Percentiles rank a stretch among this genome's conserved stretches.
These are phyloP conservation scores for Poecilia latipinna DNA, from an alignment of 2,113 vertebrate genomes.

Conservation along the genomic window DNA sequence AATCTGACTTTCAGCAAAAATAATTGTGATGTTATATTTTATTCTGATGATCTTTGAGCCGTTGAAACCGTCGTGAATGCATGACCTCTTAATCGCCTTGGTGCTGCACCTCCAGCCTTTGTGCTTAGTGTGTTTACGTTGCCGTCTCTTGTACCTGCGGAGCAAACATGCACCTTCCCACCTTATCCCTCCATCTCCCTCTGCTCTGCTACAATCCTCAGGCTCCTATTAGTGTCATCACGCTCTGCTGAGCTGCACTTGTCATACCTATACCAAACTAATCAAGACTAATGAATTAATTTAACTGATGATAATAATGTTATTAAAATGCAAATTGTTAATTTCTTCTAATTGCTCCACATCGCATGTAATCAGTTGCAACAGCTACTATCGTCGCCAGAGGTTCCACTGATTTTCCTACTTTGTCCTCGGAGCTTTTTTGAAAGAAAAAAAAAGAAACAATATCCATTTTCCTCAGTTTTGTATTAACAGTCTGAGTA, in stretches of 20 bases:
- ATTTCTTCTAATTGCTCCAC: slow-evolving; percentile 91
- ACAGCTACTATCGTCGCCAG: slow-evolving; percentile 67
- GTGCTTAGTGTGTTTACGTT: not conserved
- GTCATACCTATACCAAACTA: slow-evolving; percentile 84
- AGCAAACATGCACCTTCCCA: not conserved
- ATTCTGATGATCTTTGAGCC: not conserved
- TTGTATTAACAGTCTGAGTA: slow-evolving; percentile 5
- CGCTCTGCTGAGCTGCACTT: slow-evolving; percentile 80
- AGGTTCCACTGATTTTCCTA: slow-evolving; percentile 19
- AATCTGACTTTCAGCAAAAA: not conserved
- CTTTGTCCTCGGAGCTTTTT: not conserved
- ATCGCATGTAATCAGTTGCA: slow-evolving; percentile 90
- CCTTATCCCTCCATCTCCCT: slow-evolving; percentile 27
- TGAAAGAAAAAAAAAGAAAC: not conserved
- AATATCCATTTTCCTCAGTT: slow-evolving; percentile 10
- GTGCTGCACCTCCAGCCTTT: not conserved
- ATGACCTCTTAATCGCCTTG: not conserved
- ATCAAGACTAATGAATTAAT: slow-evolving; percentile 97
- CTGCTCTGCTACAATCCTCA: slow-evolving; percentile 35
- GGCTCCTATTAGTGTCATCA: slow-evolving; percentile 70
- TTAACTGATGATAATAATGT: slow-evolving; percentile 91
- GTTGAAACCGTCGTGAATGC: not conserved
- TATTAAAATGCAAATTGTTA: slow-evolving; percentile 99
- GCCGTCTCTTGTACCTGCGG: not conserved
- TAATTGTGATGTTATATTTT: not conserved